Evolutionary conservation across 1,140 invertebrate genomes (phyloP).

Genomic region (Antheraea pernyi): DNA sequence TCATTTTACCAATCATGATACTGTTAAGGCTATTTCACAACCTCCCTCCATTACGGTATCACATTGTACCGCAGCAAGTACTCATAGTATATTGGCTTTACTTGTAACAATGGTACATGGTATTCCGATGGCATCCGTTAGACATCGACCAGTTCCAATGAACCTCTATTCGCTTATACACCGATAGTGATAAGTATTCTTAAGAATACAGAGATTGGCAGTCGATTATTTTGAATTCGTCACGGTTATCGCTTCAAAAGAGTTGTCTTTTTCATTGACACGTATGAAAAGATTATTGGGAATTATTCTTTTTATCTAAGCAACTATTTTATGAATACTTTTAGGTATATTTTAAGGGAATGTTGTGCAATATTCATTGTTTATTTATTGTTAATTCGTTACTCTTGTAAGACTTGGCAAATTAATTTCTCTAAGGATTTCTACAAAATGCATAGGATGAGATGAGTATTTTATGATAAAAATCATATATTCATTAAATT

Average conservation of each 20-base stretch:
- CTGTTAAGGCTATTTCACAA: not conserved
- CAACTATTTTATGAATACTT: not conserved
- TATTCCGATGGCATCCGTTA: conserved; percentile 16
- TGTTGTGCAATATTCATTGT: too few species aligned
- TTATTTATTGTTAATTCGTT: too few species aligned
- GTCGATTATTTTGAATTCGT: conserved; percentile 1
- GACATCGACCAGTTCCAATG: conserved; percentile 3
- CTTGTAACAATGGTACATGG: conserved; percentile 9
- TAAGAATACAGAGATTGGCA: conserved; percentile 8
- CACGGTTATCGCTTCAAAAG: not conserved
- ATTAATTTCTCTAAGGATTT: too few species aligned
- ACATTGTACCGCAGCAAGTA: not conserved
- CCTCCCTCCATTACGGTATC: not conserved
- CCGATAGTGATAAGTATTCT: conserved; percentile 5
- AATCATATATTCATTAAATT: too few species aligned
- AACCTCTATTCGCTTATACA: not conserved
- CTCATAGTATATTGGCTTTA: conserved; percentile 7
- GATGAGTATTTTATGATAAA: too few species aligned
- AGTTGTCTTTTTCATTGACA: conserved; percentile 1
- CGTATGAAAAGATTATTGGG: not conserved
- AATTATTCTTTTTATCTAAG: not conserved
- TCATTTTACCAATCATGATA: conserved; percentile 1
- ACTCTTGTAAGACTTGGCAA: too few species aligned
- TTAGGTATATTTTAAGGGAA: not conserved
- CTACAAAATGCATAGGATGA: too few species aligned